These are phyloP conservation scores for Pterobdella sp. DNA, from an alignment of 2,888 invertebrate species.

Conservation along the genomic window DNA sequence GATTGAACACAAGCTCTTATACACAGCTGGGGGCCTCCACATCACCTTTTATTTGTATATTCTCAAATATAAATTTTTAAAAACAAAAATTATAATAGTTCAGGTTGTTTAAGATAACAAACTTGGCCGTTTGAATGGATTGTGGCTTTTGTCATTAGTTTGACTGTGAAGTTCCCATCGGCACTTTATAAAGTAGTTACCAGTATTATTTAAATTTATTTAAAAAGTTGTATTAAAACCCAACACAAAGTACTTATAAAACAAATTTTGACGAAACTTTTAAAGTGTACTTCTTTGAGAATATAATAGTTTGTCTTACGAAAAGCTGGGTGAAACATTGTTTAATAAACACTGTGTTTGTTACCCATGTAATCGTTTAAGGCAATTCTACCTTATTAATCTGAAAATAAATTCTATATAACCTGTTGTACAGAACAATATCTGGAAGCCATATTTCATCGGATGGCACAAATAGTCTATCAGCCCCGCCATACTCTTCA, in stretches of 20 bases:
- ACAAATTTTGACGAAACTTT: background rate
- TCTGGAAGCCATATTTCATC: slow-evolving; percentile 94
- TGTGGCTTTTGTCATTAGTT: slow-evolving; percentile 40
- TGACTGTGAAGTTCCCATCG: slow-evolving; percentile 41
- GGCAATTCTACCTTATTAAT: background rate
- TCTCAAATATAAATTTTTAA: background rate
- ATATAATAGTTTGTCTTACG: too few relatives aligned
- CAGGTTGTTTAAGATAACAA: background rate
- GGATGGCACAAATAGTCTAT: slow-evolving; percentile 84
- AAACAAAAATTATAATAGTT: background rate
- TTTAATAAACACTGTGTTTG: background rate
- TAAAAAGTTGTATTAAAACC: background rate
- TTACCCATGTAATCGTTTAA: background rate
- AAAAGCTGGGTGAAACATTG: background rate
- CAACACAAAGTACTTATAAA: background rate
- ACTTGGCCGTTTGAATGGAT: slow-evolving; percentile 35
- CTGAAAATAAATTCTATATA: slow-evolving; percentile 10
- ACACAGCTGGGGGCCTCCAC: slow-evolving; percentile 85
- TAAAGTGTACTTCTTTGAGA: background rate
- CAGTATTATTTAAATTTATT: background rate
- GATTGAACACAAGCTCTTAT: slow-evolving; percentile 66
- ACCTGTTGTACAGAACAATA: slow-evolving; percentile 85
- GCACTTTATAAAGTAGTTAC: slow-evolving; percentile 33
- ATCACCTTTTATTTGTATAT: slow-evolving; percentile 26
- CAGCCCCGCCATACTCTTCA: slow-evolving; percentile 81